Base-by-base conservation (phyloP, 1,140 invertebrate species). In the Tachypleus tridentatus region DNA sequence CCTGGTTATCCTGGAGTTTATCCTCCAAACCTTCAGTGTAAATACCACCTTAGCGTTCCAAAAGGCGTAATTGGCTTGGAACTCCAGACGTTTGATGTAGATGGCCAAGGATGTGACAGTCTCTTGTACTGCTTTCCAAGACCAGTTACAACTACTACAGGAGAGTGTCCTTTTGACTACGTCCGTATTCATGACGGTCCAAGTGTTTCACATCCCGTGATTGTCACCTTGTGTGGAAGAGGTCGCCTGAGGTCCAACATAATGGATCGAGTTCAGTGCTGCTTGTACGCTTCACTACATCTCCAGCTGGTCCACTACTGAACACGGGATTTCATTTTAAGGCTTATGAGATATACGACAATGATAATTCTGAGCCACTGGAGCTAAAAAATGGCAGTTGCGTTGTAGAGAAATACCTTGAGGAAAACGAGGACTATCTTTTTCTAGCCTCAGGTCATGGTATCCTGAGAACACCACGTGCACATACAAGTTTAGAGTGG, bases 61-160 rank as follows among this genome's bases (percentile, higher is more conserved):
- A 63, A 72, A 51, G 65, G 65, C 47, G 53, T 72, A 8, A 68
- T 70, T 48, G 67, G 67, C 6, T 59, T 72, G 8, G 71, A 72
- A 51, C 47, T 72, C 9, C 68, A 65, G 0, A 58, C 64, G 4
- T 93, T 95, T 77, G 92, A 93, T 71, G 90, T 95, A 64, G 91
- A 94, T 72, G 91, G 91, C 0, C 90, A 93, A 72, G 81, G 91
- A 61, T 95, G 92, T 74, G 91, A 94, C 75, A 93, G 93, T 75
- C 90, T 93, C 66, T 92, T 95, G 86, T 91, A 91, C 3, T 95
- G 92, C 73, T 91, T 91, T 9, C 93, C 94, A 84, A 81, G 90
- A 67, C 89, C 89, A 1, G 90, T 66, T 83, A 84, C 83, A 5
- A 61, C 51, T 6, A 63, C 61, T 58, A 7, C 63, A 11, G 85